A percentile compares a stretch with the other conserved stretches of the same genome.
These are phyloP conservation scores for Polydrusus pterygomalis DNA, from an alignment of 2,888 invertebrate species.

Conservation along the genomic window DNA sequence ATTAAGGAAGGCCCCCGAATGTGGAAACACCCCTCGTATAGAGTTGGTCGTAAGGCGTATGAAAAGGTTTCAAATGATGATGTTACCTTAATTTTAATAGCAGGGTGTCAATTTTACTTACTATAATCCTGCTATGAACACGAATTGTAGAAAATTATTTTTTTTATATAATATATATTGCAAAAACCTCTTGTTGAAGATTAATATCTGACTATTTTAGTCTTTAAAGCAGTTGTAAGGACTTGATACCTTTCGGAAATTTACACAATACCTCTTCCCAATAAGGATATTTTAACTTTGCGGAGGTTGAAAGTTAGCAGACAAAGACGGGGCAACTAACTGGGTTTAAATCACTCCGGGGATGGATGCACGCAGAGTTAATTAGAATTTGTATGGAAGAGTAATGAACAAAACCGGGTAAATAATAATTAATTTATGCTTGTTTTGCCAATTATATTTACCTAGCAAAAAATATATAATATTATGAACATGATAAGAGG, in stretches of 20 bases:
- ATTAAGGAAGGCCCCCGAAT: neutral
- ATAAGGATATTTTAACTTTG: conserved; percentile 10
- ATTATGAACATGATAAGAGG: too few species aligned
- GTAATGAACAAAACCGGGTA: conserved; percentile 19
- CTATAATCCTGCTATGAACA: too few species aligned
- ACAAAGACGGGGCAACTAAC: neutral
- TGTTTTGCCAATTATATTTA: neutral
- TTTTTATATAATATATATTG: too few species aligned
- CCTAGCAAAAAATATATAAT: too few species aligned
- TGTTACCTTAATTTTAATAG: too few species aligned
- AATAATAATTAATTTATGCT: conserved; percentile 16
- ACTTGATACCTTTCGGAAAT: neutral
- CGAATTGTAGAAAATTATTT: too few species aligned
- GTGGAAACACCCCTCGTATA: neutral
- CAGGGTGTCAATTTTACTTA: too few species aligned
- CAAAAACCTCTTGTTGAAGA: too few species aligned
- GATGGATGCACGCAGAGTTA: conserved; percentile 22
- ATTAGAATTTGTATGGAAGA: conserved; percentile 41
- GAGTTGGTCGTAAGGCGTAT: neutral
- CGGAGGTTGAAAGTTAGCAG: neutral
- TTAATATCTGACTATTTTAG: too few species aligned
- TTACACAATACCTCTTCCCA: too few species aligned
- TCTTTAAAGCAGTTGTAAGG: neutral
- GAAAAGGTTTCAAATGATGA: neutral
- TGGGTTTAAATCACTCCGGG: conserved; percentile 30